Percentiles rank a stretch among this genome's conserved stretches.
phyloP scores from a whole-genome alignment of 2,113 vertebrate genomes.

The Ameiurus melas region DNA sequence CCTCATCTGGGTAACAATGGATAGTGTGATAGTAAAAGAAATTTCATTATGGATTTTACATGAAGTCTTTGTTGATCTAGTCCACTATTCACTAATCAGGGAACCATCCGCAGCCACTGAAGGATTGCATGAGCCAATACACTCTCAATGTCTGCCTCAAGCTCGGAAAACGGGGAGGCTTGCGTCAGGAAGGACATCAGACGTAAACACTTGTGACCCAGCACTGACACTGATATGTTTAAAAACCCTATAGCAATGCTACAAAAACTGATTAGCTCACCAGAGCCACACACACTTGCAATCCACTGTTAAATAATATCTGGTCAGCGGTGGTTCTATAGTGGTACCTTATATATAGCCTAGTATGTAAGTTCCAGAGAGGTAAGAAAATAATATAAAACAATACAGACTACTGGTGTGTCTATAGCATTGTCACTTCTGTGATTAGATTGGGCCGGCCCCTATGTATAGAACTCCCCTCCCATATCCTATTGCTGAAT shows the following conservation, averaged over 20 bases:
- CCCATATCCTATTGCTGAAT: slow-evolving; percentile 5
- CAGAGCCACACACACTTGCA: neutral
- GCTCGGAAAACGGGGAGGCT: too few relatives aligned
- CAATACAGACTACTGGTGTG: neutral
- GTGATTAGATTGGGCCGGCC: neutral
- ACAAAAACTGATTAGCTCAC: neutral
- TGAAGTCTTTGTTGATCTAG: too few relatives aligned
- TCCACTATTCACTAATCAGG: too few relatives aligned
- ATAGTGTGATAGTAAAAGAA: too few relatives aligned
- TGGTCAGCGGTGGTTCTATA: neutral
- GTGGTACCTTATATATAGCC: neutral
- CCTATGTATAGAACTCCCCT: neutral
- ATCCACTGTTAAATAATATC: neutral
- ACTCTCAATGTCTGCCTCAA: too few relatives aligned
- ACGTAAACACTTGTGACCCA: neutral
- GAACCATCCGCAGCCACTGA: too few relatives aligned
- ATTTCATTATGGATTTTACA: too few relatives aligned
- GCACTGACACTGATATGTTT: neutral
- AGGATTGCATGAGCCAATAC: too few relatives aligned
- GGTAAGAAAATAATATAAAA: neutral
- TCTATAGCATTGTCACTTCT: neutral
- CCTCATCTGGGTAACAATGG: too few relatives aligned
- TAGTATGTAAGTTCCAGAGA: neutral
- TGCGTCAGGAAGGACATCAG: too few relatives aligned
- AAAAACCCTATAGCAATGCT: neutral